phyloP scores from a whole-genome alignment of 2,797 vertebrate genomes.

The Cirrhinus molitorella region DNA sequence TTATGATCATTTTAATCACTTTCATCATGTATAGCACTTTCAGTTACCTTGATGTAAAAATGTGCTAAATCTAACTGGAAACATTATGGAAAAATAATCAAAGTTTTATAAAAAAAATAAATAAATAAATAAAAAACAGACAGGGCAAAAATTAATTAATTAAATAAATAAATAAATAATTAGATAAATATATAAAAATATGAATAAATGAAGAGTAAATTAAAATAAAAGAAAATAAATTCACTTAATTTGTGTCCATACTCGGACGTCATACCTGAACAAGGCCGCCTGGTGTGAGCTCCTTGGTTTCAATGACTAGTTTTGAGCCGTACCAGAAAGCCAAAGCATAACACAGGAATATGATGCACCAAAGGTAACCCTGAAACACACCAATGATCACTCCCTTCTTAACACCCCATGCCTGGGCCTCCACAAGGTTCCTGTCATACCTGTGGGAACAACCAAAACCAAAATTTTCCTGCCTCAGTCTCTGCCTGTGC shows the following conservation, averaged over 20 bases:
- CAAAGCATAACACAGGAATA: constrained; percentile 82
- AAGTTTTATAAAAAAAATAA: neutral
- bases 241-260: neutral
- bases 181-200: neutral
- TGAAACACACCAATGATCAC: constrained; percentile 79
- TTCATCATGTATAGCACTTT: neutral
- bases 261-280: constrained; percentile 74
- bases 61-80: neutral
- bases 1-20: neutral
- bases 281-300: constrained; percentile 80
- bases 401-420: constrained; percentile 83
- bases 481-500: neutral
- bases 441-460: constrained; percentile 76
- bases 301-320: constrained; percentile 81
- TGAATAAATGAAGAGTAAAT: neutral
- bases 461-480: neutral
- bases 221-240: neutral
- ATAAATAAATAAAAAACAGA: neutral
- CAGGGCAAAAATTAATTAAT: too few relatives aligned
- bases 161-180: neutral
- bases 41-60: neutral
- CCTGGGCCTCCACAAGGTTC: constrained; percentile 80
- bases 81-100: neutral
- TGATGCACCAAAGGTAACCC: constrained; percentile 83
- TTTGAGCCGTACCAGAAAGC: constrained; percentile 86